Base-by-base conservation (phyloP, 2,113 vertebrate species). In the Xenopus borealis region DNA sequence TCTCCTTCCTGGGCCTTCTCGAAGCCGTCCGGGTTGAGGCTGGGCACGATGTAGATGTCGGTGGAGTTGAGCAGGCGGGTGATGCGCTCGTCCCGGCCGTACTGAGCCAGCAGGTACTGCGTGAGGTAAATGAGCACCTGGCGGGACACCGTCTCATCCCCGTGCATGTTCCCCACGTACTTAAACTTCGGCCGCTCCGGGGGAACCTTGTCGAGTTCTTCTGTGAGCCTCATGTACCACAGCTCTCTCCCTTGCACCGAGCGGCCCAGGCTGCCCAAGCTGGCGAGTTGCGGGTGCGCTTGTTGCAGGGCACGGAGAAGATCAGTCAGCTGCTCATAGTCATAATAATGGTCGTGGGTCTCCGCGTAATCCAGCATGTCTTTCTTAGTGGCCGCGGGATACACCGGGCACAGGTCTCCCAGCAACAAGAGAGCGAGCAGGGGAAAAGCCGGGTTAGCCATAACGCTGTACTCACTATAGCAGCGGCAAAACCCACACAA, bases 111-210 rank as follows among this genome's bases (percentile, higher is more conserved):
- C 79, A 99, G 88, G 80, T 95, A 82, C 64, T 91, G 92, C 55
- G 92, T 86, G 16, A 98, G 90, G 80, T 96, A 97, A 17, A 96
- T 78, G 80, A 98, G 79, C 82, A 98, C 91, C 91, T 97, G 94
- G 46, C 97, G 89, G 61, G 95, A 96, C 81, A 99, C 90, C 10
- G 97, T 92, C 82, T 98, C 96, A 80, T 98, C 95, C 14, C 96
- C 96, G 89, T 98, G 97, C 97, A 98, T 98, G 88, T 98, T 98
- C 9, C 95, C 97, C 10, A 98, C 92, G 75, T 97, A 95, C 81
- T 98, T 98, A 61, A 96, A 94, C 84, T 93, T 93, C 12, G 95
- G 96, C 81, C 92, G 94, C 18, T 93, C 94, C 1, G 93, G 90
- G 5, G 88, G 0, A 0, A 92, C 90, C 3, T 62, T 65, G 61